Conservation (phyloP, 2,113 vertebrate genomes). For the cattle (Bos taurus) region ARS-UCD2.0 NC_037333.1:115836001-115836500, state of each 20-base stretch:
- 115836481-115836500: background rate
- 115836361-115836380: background rate
- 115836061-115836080: background rate
- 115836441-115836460: background rate
- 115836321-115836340: background rate
- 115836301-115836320: background rate
- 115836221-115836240: background rate
- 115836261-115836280: background rate
- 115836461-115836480: background rate
- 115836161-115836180: rapidly evolving
- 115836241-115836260: background rate
- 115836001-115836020: background rate
- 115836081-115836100: rapidly evolving
- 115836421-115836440: too few species aligned
- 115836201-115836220: background rate
- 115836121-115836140: background rate
- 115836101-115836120: background rate
- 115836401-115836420: background rate
- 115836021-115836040: background rate
- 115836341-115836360: background rate
- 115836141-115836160: background rate
- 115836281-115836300: background rate
- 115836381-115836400: background rate
- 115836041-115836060: background rate
- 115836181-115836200: background rate